Evolutionary conservation across 2,888 invertebrate species (phyloP), one percentile per base, ranked within the genome.

Genomic region (Tridacna gigas): DNA sequence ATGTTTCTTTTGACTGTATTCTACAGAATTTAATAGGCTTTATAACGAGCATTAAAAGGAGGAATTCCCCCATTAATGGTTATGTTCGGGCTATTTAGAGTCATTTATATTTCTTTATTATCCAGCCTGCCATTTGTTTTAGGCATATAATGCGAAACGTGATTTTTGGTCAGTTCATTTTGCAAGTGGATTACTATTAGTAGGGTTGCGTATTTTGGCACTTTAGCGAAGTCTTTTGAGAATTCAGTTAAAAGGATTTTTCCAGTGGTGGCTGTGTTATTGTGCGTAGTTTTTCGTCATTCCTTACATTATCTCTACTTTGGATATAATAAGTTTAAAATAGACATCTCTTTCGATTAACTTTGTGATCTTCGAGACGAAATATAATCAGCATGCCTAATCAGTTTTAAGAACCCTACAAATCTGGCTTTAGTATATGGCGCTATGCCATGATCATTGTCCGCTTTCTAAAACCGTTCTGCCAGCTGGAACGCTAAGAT

Each of bases 31-130:
- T 83, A 83, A 87, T 84, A 78, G 80, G 75, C 74, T 67, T 45
- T 69, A 63, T 87, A 87, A 87, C 85, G 83, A 83, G 76, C 87
- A 87, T 87, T 87, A 87, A 71, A 82, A 65, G 77, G 77, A 82
- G 75, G 77, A 80, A 77, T 81, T 73, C 83, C 77, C 83, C 87
- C 84, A 85, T 87, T 87, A 87, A 87, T 82, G 74, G 83, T 85
- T 79, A 86, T 85, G 84, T 79, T 79, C 74, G 69, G 83, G 79
- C 87, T 84, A 87, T 87, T 85, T 83, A 77, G 84, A 81, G 80
- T 80, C 87, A 85, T 87, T 86, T 87, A 87, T 85, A 83, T 82
- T 87, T 83, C 87, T 87, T 87, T 83, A 87, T 81, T 83, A 87
- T 83, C 85, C 61, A 79, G 75, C 77, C 79, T 75, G 71, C 78